Evolutionary conservation across 2,888 invertebrate genomes (phyloP).

Genomic region (Trichopria drosophilae): DNA sequence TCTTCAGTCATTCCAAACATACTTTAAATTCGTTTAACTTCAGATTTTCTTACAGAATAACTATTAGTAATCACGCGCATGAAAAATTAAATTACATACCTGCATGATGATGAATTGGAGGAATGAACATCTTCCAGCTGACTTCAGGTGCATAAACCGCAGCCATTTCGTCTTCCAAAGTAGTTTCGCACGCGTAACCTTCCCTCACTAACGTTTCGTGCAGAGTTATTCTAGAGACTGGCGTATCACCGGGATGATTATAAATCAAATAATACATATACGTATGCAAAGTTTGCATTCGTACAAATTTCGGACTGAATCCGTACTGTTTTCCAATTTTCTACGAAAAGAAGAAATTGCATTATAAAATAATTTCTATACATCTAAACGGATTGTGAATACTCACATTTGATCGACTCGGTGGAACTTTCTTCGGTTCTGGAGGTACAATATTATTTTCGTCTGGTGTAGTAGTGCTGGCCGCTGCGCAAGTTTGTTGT

Average conservation of each 20-base stretch:
- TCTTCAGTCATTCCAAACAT: no score
- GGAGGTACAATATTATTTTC: constrained; percentile 3
- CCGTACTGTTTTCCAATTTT: constrained; percentile 59
- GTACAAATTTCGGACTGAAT: constrained; percentile 68
- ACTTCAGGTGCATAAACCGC: constrained; percentile 61
- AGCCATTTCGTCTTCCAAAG: constrained; percentile 59
- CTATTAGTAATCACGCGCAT: background rate
- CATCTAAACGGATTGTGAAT: background rate
- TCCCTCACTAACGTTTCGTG: constrained; percentile 44
- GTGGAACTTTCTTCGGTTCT: constrained; percentile 19
- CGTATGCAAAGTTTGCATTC: constrained; percentile 70
- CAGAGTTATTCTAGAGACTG: constrained; percentile 41
- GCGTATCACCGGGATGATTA: constrained; percentile 59
- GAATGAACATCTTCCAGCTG: constrained; percentile 74
- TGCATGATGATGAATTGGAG: constrained; percentile 66
- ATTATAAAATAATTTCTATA: background rate
- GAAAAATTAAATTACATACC: constrained; percentile 47
- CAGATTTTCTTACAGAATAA: background rate
- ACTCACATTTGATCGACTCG: no score
- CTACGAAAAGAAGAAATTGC: constrained; percentile 34
- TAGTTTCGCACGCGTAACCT: constrained; percentile 50
- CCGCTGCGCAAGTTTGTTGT: no score
- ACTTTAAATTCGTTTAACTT: constrained; percentile 3
- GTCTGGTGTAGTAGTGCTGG: no score
- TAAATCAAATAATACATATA: constrained; percentile 72